Evolutionary conservation across 2,113 vertebrate genomes (phyloP).

Genomic region (Bos javanicus): DNA sequence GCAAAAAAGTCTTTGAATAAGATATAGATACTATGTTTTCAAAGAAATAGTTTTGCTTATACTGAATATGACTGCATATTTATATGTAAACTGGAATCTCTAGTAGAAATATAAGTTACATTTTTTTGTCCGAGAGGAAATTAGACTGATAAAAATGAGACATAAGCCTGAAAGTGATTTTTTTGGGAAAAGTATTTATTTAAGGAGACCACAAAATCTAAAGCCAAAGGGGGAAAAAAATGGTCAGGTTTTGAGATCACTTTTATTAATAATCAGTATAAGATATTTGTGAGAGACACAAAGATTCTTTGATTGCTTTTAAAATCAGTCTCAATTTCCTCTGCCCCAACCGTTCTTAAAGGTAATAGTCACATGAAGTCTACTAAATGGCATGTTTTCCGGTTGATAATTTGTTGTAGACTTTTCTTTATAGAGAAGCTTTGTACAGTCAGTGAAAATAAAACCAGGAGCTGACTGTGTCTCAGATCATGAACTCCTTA

Average conservation of each 20-base stretch:
- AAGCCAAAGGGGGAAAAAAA: not conserved
- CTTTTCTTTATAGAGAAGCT: not conserved
- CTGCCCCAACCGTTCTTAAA: not conserved
- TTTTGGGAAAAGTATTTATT: not conserved
- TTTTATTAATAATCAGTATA: not conserved
- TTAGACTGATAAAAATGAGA: not conserved
- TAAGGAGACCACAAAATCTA: not conserved
- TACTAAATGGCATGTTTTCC: not conserved
- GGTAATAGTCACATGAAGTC: not conserved
- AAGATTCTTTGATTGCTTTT: not conserved
- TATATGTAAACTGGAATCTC: not conserved
- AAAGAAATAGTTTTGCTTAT: not conserved
- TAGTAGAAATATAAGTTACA: not conserved
- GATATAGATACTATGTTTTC: not conserved
- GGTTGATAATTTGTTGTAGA: not conserved
- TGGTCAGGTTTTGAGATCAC: not conserved
- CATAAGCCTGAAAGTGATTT: not conserved
- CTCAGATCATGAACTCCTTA: not conserved
- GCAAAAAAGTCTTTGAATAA: not conserved
- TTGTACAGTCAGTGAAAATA: not conserved
- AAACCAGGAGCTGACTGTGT: not conserved
- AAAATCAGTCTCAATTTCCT: not conserved
- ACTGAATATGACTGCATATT: not conserved
- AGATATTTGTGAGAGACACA: not conserved
- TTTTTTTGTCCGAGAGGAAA: not conserved